Evolutionary conservation across 2,888 invertebrate species (phyloP), one percentile per base, ranked within the genome.

Genomic region (Odiellus spinosus): DNA sequence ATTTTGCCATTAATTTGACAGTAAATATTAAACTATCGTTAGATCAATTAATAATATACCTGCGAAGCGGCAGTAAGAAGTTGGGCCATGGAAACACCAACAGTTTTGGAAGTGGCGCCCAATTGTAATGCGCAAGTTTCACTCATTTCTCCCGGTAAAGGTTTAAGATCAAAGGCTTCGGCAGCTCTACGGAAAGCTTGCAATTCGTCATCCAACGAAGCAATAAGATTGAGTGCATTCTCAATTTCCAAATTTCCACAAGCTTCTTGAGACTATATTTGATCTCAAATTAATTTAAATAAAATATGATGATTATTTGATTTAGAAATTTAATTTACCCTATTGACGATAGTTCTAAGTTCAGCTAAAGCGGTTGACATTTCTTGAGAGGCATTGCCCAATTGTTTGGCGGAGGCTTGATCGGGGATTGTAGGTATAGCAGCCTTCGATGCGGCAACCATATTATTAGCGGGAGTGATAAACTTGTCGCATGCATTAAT

Each of bases 401-500:
- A 71, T 56, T 82, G 82, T 55, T 82, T 74, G 3, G 80, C 79
- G 0, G 82, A 73, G 1, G 82, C 71, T 51, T 80, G 81, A 62
- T 88, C 85, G 1, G 71, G 68, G 1, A 93, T 76, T 0, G 86
- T 83, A 0, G 91, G 90, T 48, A 88, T 72, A 2, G 84, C 80
- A 1, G 81, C 78, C 54, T 86, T 76, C 0, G 83, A 76, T 0
- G 85, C 79, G 51, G 80, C 75, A 0, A 83, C 75, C 48, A 84
- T 78, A 56, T 80, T 76, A 0, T 76, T 76, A 20, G 75, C 74
- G 1, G 77, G 75, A 71, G 77, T 81, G 39, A 87, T 67, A 65
- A 90, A 82, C 26, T 82, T 78, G 63, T 88, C 85, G 0, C 83
- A 76, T 0, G 84, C 80, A 53, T 82, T 80, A 56, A 90, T 82